A percentile compares a stretch with the other conserved stretches of the same genome.
phyloP scores from a whole-genome alignment of 1,140 invertebrate species.

The Cyclargus thomasi region DNA sequence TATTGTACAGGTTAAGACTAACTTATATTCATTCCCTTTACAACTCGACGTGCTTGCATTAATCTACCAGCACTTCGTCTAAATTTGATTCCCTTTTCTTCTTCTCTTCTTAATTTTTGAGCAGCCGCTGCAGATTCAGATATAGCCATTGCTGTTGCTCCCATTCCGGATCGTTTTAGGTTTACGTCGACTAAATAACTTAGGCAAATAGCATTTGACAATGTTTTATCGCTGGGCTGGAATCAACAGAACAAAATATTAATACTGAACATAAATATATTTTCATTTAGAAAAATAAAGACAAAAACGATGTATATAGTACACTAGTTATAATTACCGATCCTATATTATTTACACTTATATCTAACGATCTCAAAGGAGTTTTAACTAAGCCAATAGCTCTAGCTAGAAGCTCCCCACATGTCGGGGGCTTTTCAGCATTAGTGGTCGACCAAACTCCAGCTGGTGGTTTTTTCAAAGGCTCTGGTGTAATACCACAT shows the following conservation, averaged over 20 bases:
- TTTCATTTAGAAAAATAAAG: not conserved
- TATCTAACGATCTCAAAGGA: constrained; percentile 55
- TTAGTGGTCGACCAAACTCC: constrained; percentile 63
- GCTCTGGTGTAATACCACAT: constrained; percentile 56
- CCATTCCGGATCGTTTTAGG: constrained; percentile 65
- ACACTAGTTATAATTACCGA: constrained; percentile 37
- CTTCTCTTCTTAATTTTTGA: constrained; percentile 60
- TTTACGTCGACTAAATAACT: constrained; percentile 63
- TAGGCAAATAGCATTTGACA: constrained; percentile 64
- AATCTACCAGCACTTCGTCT: constrained; percentile 62
- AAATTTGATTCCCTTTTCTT: constrained; percentile 65
- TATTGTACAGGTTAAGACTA: constrained; percentile 3
- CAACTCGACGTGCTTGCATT: constrained; percentile 60
- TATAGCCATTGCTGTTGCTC: constrained; percentile 54
- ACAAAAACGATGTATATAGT: not conserved
- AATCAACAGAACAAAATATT: constrained; percentile 28
- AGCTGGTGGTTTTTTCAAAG: constrained; percentile 50
- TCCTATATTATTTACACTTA: constrained; percentile 67
- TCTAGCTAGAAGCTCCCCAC: constrained; percentile 62
- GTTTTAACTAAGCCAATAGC: constrained; percentile 65
- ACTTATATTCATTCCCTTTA: constrained; percentile 69
- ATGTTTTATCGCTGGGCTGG: constrained; percentile 53
- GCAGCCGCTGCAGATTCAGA: constrained; percentile 61
- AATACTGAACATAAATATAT: constrained; percentile 15
- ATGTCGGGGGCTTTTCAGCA: constrained; percentile 63